phyloP scores from a whole-genome alignment of 2,797 vertebrate genomes.

The Taenioides sp. region DNA sequence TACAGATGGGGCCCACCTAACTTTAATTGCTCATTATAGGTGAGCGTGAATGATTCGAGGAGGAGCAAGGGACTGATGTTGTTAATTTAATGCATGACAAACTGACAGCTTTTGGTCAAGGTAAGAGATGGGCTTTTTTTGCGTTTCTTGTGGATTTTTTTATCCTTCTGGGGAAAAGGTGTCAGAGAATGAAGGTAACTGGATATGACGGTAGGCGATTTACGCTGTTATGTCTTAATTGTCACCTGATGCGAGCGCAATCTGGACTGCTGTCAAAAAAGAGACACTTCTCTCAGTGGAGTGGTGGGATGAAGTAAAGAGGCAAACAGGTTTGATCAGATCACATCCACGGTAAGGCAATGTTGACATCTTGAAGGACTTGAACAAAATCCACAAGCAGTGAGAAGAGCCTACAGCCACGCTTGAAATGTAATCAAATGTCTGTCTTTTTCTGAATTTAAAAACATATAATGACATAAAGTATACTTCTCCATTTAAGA shows the following conservation, averaged over 20 bases:
- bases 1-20: constrained; percentile 51
- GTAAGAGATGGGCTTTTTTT: constrained; percentile 27
- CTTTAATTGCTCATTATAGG: constrained; percentile 69
- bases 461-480: neutral
- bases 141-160: neutral
- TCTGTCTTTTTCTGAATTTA: neutral
- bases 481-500: neutral
- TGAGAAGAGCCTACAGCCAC: neutral
- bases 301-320: constrained; percentile 24
- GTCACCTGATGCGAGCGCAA: constrained; percentile 79
- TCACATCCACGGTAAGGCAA: constrained; percentile 15
- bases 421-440: neutral
- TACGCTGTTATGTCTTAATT: constrained; percentile 82
- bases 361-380: constrained; percentile 29
- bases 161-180: constrained; percentile 43
- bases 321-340: constrained; percentile 42
- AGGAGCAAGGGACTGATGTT: constrained; percentile 38
- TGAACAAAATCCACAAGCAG: neutral
- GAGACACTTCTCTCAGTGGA: constrained; percentile 38
- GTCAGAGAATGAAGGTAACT: constrained; percentile 69
- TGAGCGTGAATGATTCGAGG: constrained; percentile 43
- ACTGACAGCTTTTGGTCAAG: constrained; percentile 52
- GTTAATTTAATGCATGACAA: constrained; percentile 59
- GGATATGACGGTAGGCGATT: constrained; percentile 79
- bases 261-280: constrained; percentile 71